A percentile compares a stretch with the other conserved stretches of the same genome.
Evolutionary conservation across 2,888 invertebrate species (phyloP).

Genomic region (Amphipoea oculea): DNA sequence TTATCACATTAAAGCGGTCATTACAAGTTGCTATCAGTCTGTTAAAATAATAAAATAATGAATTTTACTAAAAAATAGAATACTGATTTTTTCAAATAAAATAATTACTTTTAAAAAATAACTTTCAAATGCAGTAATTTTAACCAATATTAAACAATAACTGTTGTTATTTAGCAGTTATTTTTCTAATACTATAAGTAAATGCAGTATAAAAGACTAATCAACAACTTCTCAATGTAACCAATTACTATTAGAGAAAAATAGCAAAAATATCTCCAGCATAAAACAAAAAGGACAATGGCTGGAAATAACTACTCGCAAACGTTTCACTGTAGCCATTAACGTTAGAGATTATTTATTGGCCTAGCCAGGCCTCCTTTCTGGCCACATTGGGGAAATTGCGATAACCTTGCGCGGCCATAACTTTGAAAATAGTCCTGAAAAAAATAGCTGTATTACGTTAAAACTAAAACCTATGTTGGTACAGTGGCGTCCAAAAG

Average conservation of each 20-base stretch:
- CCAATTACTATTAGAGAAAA: too few relatives aligned
- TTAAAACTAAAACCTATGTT: not conserved
- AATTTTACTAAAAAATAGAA: too few relatives aligned
- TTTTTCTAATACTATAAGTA: too few relatives aligned
- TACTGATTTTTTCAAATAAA: too few relatives aligned
- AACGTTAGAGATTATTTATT: constrained; percentile 71
- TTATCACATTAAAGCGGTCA: not conserved
- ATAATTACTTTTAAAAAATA: too few relatives aligned
- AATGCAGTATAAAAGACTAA: not conserved
- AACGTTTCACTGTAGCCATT: constrained; percentile 69
- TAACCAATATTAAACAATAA: too few relatives aligned
- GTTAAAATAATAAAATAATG: too few relatives aligned
- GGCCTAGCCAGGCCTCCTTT: constrained; percentile 63
- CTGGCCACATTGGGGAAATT: constrained; percentile 54
- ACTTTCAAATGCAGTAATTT: too few relatives aligned
- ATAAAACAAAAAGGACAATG: not conserved
- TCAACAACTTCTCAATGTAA: not conserved
- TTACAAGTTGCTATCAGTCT: not conserved
- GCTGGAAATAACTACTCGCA: constrained; percentile 51
- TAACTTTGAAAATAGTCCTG: constrained; percentile 27
- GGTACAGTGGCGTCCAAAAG: too few relatives aligned
- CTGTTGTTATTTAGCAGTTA: too few relatives aligned
- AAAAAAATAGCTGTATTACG: constrained; percentile 4
- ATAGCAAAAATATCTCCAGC: not conserved
- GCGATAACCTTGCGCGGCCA: constrained; percentile 35